Evolutionary conservation across 2,888 invertebrate genomes (phyloP).

Genomic region (Julus scanicus): DNA sequence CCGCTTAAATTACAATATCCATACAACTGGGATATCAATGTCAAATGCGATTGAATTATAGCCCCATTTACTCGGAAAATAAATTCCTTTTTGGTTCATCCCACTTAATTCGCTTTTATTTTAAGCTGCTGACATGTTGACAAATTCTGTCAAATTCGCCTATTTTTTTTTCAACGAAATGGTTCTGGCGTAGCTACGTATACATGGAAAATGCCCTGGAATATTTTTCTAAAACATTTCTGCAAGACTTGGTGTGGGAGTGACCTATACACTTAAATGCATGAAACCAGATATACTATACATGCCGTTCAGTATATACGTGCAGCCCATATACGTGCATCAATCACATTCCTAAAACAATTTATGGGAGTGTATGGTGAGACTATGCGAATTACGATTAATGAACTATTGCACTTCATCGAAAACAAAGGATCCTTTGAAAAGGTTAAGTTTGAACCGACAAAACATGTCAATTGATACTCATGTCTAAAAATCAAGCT

Average conservation of each 20-base stretch:
- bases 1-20: not conserved
- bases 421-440: not conserved
- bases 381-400: not conserved
- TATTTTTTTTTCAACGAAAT: not conserved
- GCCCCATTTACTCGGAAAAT: not conserved
- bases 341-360: not conserved
- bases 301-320: not conserved
- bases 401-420: not conserved
- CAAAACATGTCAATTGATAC: too few species aligned
- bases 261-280: not conserved
- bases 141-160: conserved; percentile 25
- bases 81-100: not conserved
- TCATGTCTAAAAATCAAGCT: too few species aligned
- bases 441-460: too few species aligned
- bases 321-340: not conserved
- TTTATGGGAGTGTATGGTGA: not conserved
- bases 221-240: conserved; percentile 16
- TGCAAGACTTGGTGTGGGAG: not conserved
- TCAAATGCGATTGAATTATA: not conserved
- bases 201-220: not conserved
- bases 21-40: not conserved
- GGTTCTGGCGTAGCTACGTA: not conserved
- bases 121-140: conserved; percentile 8
- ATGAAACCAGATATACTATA: not conserved
- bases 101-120: conserved; percentile 3